These are phyloP conservation scores for Falco peregrinus DNA, from an alignment of 2,797 vertebrate genomes.

Conservation along the genomic window DNA sequence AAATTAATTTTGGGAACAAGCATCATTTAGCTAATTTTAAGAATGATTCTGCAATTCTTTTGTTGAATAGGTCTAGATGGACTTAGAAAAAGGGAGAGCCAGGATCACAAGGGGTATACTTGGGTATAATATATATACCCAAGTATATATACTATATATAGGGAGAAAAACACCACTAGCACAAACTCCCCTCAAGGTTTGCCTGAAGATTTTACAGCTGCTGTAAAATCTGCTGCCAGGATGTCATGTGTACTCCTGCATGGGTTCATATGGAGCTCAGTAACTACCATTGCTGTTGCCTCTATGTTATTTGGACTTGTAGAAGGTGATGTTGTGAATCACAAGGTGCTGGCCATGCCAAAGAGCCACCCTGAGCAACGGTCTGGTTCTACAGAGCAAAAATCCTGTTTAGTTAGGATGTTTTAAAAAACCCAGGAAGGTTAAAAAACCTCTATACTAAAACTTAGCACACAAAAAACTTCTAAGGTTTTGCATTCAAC, in stretches of 20 bases:
- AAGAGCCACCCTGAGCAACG: background rate
- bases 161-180: background rate
- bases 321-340: background rate
- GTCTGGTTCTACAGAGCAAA: background rate
- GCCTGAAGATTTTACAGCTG: background rate
- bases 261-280: background rate
- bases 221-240: background rate
- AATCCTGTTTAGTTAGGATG: background rate
- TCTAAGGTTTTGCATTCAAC: background rate
- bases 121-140: too few relatives aligned
- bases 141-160: background rate
- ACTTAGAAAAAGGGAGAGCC: background rate
- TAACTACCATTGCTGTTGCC: background rate
- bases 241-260: rapidly evolving
- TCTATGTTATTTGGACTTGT: background rate
- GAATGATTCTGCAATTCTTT: background rate
- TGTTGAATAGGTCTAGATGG: background rate
- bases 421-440: background rate
- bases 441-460: background rate
- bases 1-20: background rate
- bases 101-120: background rate
- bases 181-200: background rate
- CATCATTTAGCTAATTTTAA: background rate
- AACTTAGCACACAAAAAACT: background rate
- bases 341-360: background rate